Base-by-base conservation (phyloP, 2,797 vertebrate genomes). In the Fistularia tabacaria region DNA sequence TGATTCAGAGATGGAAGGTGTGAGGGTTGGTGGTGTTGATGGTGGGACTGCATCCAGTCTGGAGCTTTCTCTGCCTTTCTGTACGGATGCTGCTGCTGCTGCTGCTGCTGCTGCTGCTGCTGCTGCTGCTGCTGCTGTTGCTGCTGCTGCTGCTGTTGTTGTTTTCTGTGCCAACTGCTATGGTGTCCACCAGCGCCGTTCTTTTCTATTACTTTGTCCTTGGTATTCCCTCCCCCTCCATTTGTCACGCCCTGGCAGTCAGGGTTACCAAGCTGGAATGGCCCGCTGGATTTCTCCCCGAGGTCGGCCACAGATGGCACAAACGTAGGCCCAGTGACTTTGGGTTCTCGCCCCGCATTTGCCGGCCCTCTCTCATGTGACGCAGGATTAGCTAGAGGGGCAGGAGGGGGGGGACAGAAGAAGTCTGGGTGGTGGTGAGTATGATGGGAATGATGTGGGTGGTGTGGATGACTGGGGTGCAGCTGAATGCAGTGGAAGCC, bases 401-500 rank as follows among this genome's bases (percentile, higher is more conserved):
- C 87, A 6, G 94, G 92, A 37, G 89, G 87, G 64, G 94, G 88
- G 0, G 94, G 91, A 76, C 94, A 96, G 76, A 95, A 93, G 78
- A 95, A 93, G 38, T 97, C 95, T 0, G 94, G 87, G 65, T 95
- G 91, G 69, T 91, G 91, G 73, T 91, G 90, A 39, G 94, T 88
- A 54, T 95, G 94, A 69, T 95, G 92, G 66, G 93, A 89, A 47
- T 94, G 93, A 10, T 94, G 90, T 37, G 93, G 89, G 63, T 90
- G 89, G 73, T 90, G 88, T n/a, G 88, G 88, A 66, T 94, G 90
- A 52, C 88, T 83, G 0, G 93, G 81, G 48, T 96, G 96, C 12
- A 98, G 91, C 72, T 93, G 96, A 71, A 96, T 90, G 86, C 95
- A 98, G 74, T 95, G 93, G 84, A 96, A 96, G 60, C 94, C 91